Conservation (phyloP, 2,888 invertebrate species). For the Troglohyphantes excavatus region DNA sequence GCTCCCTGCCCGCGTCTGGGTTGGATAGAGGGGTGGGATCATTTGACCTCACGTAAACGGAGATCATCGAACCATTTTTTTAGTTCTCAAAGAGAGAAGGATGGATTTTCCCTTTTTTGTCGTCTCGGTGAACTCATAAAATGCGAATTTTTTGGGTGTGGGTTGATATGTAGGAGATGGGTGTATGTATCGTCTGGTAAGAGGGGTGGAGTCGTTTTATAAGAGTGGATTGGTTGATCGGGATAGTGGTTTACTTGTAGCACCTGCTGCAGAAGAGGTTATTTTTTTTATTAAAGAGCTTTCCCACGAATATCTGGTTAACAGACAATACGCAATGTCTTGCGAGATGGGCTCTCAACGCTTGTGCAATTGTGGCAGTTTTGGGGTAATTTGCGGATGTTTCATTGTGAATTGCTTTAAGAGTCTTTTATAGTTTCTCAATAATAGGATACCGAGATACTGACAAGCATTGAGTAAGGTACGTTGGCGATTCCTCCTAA, state of each 20-base stretch:
- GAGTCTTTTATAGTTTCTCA: too few relatives aligned
- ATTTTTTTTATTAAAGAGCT: background rate
- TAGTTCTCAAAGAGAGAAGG: slow-evolving; percentile 17
- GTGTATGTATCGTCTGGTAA: slow-evolving; percentile 16
- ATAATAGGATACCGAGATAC: too few relatives aligned
- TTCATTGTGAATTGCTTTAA: too few relatives aligned
- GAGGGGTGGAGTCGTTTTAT: slow-evolving; percentile 46
- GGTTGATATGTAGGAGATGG: slow-evolving; percentile 13
- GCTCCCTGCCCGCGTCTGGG: slow-evolving; percentile 10
- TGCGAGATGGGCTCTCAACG: background rate
- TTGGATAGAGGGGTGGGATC: slow-evolving; percentile 50
- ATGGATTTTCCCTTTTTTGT: slow-evolving; percentile 13
- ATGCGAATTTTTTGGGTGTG: slow-evolving; percentile 46
- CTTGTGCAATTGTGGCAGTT: background rate
- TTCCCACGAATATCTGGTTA: slow-evolving; percentile 38
- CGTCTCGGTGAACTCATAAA: slow-evolving; percentile 4
- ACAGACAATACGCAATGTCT: background rate
- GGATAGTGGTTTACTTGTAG: slow-evolving; percentile 45
- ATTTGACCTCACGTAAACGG: slow-evolving; percentile 71
- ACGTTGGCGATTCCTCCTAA: too few relatives aligned
- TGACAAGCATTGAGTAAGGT: too few relatives aligned
- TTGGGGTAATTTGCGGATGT: background rate
- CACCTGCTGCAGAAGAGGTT: slow-evolving; percentile 43
- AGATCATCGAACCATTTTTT: slow-evolving; percentile 68
- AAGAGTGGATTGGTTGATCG: slow-evolving; percentile 14